Evolutionary conservation across 2,797 vertebrate species (phyloP).

Genomic region (Neosilurus mollespiculum): DNA sequence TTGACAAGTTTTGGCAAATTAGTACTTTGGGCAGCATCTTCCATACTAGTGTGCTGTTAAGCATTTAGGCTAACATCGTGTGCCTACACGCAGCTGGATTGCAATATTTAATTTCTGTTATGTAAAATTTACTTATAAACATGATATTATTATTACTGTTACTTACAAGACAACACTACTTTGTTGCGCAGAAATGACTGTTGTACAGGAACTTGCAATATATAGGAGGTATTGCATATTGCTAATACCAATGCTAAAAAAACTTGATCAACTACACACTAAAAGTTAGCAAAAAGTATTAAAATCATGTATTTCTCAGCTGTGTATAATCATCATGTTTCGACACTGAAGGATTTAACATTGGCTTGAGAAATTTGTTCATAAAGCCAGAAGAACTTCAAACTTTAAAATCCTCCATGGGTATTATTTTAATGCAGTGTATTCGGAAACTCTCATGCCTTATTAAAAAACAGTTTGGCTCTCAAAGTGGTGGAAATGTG

Average conservation of each 20-base stretch:
- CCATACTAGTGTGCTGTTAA: too few relatives aligned
- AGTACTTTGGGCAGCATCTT: too few relatives aligned
- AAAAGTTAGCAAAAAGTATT: background rate
- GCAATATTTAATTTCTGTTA: too few relatives aligned
- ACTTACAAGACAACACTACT: too few relatives aligned
- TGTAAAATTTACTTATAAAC: background rate
- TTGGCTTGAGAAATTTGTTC: background rate
- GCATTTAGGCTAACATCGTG: too few relatives aligned
- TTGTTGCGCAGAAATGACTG: background rate
- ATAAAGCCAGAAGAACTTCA: background rate
- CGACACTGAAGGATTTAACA: background rate
- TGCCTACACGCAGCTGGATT: too few relatives aligned
- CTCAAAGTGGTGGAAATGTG: slow-evolving; percentile 8
- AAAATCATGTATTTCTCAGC: background rate
- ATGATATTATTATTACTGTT: background rate
- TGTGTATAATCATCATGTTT: background rate
- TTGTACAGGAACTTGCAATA: background rate
- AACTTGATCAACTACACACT: background rate
- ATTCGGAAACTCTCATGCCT: background rate
- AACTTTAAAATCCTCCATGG: background rate
- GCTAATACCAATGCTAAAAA: background rate
- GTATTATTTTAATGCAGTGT: slow-evolving; percentile 18
- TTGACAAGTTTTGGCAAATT: too few relatives aligned
- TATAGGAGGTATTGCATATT: background rate
- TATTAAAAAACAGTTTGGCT: background rate